Evolutionary conservation across 2,113 vertebrate species (phyloP).

Genomic region (Protomyctophum bolini): DNA sequence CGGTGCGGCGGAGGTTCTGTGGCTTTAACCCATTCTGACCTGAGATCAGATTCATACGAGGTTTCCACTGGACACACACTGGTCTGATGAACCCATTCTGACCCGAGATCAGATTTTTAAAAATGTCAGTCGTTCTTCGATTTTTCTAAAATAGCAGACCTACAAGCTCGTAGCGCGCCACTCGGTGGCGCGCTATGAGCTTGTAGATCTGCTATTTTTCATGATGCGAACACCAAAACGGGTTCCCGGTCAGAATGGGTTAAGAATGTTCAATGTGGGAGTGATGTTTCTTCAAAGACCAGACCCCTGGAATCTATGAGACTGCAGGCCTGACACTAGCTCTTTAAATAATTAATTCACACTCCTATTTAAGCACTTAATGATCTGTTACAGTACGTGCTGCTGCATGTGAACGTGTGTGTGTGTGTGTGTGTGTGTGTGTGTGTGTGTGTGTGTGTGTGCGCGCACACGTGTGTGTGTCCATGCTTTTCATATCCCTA

Average conservation of each 20-base stretch:
- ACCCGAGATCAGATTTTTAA: too few species aligned
- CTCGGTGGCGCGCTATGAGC: too few species aligned
- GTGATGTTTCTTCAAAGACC: conserved; percentile 46
- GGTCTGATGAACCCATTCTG: too few species aligned
- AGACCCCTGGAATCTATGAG: conserved; percentile 5
- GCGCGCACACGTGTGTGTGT: neutral
- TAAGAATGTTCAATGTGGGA: conserved; percentile 36
- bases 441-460: conserved; percentile 8
- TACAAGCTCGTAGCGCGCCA: too few species aligned
- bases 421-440: neutral
- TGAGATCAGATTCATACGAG: too few species aligned
- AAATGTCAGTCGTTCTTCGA: too few species aligned
- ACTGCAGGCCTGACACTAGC: conserved; percentile 29
- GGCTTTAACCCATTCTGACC: too few species aligned
- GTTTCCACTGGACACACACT: too few species aligned
- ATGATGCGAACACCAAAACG: too few species aligned
- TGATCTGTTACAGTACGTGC: conserved; percentile 27
- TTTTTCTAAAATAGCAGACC: too few species aligned
- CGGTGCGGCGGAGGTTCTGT: too few species aligned
- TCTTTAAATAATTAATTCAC: conserved; percentile 53
- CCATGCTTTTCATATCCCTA: neutral
- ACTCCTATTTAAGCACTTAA: conserved; percentile 45
- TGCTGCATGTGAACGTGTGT: neutral
- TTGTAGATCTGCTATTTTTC: neutral
- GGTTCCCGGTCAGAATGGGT: too few species aligned